Base-by-base conservation (phyloP, 1,140 invertebrate genomes). In the Ostrea denselamellosa region DNA sequence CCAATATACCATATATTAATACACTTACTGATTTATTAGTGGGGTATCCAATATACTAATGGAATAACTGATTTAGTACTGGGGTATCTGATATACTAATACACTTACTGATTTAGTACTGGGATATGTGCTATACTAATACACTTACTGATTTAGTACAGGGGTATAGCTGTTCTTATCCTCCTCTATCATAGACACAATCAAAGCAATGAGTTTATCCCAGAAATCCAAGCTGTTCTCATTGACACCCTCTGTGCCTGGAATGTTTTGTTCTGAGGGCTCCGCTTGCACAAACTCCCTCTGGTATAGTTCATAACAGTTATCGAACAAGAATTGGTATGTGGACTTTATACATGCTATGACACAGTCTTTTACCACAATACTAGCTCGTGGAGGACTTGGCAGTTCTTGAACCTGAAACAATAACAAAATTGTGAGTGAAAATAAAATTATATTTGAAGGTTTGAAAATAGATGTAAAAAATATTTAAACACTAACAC, bases 331-430 rank as follows among this genome's bases (percentile, higher is more conserved):
- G 95, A 99, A 99, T 96, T 99, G 98, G 95, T 99, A 99, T 22
- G 98, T 99, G 53, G 98, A 99, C 93, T 98, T 95, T 88, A 99
- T 96, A 95, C 99, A 99, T 34, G 98, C 98, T 94, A 98, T 99
- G 0, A 99, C 99, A 95, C 99, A 99, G 95, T 99, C 99, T 95
- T 99, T 99, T 0, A 99, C 99, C 8, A 99, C 99, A 34, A 98
- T 98, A 94, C 98, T 98, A 28, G 99, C 99, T 91, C 99, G 95
- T 0, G 99, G 99, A 81, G 99, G 99, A 96, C 98, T 98, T 17
- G 98, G 97, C 89, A 99, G 95, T 94, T 99, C 99, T 96, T 99
- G 98, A 2, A 99, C 99, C 97, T 98, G 22, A 34, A 83, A 83
- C 25, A 22, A n/a, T 52, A 17, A 83, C 3, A 12, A 71, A 34